Evolutionary conservation across 53 echinoderm and acorn worm genomes (phyloP), one percentile per base, ranked within the genome.

Genomic region (Crossaster papposus): DNA sequence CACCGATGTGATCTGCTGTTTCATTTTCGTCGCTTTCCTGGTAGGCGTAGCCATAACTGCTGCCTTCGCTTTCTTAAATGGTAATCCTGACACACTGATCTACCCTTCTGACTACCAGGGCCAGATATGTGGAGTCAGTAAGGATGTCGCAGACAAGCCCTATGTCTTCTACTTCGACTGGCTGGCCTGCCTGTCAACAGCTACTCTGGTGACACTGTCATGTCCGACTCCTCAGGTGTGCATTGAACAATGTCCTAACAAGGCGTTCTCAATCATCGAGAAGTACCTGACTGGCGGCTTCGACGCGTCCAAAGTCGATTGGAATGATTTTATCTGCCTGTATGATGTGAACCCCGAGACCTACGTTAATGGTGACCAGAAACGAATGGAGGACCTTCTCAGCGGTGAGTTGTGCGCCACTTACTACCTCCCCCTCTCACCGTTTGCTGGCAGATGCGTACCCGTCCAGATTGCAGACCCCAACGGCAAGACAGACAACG

Each of bases 321-420:
- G 98, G 98, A 83, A 92, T 7, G 92, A 94, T 83, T 96, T 98
- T 78, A 92, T 98, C n/a, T 98, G 98, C 58, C 89, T 79, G 32
- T 93, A 98, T 62, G 94, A 90, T 36, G 72, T 96, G 7, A 81
- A 98, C 38, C 94, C 98, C 30, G 79, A 91, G 73, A 36, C 76
- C 18, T 85, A 89, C 71, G 92, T 95, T 22, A 65, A n/a, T 4
- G 64, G 38, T 7, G 70, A 83, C 9, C 32, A 51, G 29, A 80
- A 29, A 13, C 90, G 88, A 36, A 89, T 97, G 31, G 34, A 14
- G 54, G 73, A 89, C 2, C 90, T 97, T 17, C 83, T 94, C 20
- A 36, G 18, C 18, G 36, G 74, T 14, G 89, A 94, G 14, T 50
- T 83, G 10, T 97, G 97, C 83, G 95, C 97, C 26, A 83, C 58